phyloP scores from a whole-genome alignment of 1,140 invertebrate species.

The Apis laboriosa region DNA sequence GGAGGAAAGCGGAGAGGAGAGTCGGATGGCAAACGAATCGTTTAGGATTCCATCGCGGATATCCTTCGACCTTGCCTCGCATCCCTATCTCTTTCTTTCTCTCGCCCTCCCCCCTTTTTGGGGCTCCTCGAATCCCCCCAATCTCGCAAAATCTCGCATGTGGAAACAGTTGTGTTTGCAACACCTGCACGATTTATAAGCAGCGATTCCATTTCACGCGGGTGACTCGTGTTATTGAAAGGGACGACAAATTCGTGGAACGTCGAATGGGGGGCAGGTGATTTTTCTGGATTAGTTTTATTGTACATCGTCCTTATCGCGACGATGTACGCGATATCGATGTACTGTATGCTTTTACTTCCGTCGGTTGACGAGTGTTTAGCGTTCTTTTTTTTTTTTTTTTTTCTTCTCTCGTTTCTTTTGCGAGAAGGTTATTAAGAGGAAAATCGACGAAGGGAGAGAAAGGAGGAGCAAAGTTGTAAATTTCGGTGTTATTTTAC shows the following conservation, averaged over 20 bases:
- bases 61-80: conserved; percentile 31
- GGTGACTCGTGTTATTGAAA: conserved; percentile 35
- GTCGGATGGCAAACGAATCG: conserved; percentile 62
- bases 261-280: not conserved
- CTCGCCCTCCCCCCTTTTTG: not conserved
- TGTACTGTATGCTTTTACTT: not conserved
- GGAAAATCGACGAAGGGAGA: not conserved
- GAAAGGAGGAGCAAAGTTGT: conserved; percentile 12
- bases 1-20: not conserved
- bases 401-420: conserved; percentile 28
- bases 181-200: conserved; percentile 53
- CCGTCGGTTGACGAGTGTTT: no score
- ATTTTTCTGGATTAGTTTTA: conserved; percentile 16
- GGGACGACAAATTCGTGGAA: conserved; percentile 32
- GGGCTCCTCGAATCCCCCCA: no score
- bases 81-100: not conserved
- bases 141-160: not conserved
- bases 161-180: conserved; percentile 53
- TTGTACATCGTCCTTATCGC: not conserved
- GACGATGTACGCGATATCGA: conserved; percentile 40
- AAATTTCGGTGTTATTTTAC: not conserved
- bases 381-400: not conserved
- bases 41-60: conserved; percentile 56
- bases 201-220: conserved; percentile 10
- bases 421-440: no score